These are phyloP conservation scores for Lacerta agilis DNA, from an alignment of 2,797 vertebrate species.

Conservation along the genomic window DNA sequence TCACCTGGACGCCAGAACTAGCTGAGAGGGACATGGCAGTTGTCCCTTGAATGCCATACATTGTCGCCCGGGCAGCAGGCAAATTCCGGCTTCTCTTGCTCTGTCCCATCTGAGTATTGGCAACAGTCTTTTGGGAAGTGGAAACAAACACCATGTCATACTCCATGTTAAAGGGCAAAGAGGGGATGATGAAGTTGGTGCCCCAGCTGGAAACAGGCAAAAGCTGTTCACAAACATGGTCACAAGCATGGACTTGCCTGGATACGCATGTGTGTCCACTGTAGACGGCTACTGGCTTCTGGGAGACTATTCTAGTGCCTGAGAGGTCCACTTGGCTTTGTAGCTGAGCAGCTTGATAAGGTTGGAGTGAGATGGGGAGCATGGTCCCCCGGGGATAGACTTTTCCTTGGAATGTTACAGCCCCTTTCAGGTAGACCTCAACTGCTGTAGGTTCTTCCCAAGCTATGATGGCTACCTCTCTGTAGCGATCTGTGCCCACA, in stretches of 20 bases:
- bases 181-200: constrained; percentile 75
- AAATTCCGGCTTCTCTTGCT: constrained; percentile 26
- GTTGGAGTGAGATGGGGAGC: constrained; percentile 71
- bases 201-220: constrained; percentile 81
- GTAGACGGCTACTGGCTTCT: constrained; percentile 75
- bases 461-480: constrained; percentile 81
- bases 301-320: constrained; percentile 74
- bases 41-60: constrained; percentile 42
- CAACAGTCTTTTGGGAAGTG: constrained; percentile 73
- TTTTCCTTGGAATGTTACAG: constrained; percentile 57
- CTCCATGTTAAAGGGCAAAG: constrained; percentile 68
- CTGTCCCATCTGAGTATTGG: constrained; percentile 56
- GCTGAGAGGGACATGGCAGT: constrained; percentile 73
- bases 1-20: constrained; percentile 78
- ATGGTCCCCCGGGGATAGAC: constrained; percentile 27
- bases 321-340: constrained; percentile 74
- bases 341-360: constrained; percentile 79
- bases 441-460: constrained; percentile 73
- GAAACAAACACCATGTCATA: constrained; percentile 76
- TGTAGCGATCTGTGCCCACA: constrained; percentile 18
- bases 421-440: constrained; percentile 57
- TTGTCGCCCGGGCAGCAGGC: constrained; percentile 36
- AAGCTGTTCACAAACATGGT: constrained; percentile 84
- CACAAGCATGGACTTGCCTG: constrained; percentile 73
- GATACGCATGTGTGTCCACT: constrained; percentile 79